phyloP scores from a whole-genome alignment of 2,888 invertebrate genomes.

The Branchellion lobata region DNA sequence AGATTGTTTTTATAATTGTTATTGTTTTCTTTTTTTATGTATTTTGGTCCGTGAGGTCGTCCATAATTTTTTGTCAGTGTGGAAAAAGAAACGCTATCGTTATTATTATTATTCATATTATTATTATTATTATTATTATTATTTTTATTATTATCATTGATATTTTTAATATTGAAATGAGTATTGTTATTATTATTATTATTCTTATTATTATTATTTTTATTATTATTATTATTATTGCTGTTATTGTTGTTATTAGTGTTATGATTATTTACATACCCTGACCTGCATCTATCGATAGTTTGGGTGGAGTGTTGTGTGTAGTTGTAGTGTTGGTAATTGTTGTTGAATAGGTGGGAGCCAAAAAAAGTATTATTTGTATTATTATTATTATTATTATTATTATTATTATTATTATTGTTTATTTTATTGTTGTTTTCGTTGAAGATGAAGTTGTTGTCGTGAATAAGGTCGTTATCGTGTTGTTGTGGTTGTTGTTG shows the following conservation, averaged over 20 bases:
- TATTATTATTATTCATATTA: background rate
- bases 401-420: no score
- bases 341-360: no score
- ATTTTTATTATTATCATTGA: background rate
- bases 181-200: no score
- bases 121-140: background rate
- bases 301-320: background rate
- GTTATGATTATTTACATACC: background rate
- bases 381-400: no score
- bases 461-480: background rate
- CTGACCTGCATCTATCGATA: background rate
- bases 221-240: background rate
- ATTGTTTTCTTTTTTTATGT: slow-evolving; percentile 9
- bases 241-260: background rate
- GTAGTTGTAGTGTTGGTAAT: background rate
- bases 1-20: background rate
- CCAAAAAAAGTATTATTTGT: no score
- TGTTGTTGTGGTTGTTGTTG: background rate
- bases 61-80: background rate
- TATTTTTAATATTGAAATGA: background rate
- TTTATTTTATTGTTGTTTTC: background rate
- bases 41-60: background rate
- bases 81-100: background rate
- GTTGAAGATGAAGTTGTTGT: background rate
- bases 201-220: background rate